Base-by-base conservation (phyloP, 2,113 vertebrate genomes). In the Chionodraco myersi region DNA sequence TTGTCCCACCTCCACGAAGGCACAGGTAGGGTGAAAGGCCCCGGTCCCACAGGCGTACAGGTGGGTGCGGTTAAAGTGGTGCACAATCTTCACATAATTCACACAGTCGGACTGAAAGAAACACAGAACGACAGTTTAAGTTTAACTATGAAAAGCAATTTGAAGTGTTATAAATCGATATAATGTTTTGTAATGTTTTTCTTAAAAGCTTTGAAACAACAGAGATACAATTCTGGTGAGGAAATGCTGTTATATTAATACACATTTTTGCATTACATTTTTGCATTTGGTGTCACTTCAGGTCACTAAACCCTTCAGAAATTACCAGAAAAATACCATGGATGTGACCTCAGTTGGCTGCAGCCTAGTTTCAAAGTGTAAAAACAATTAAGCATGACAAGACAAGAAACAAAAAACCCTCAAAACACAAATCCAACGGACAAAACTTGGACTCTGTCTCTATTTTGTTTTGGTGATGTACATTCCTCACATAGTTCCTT, bases 81-180 rank as follows among this genome's bases (percentile, higher is more conserved):
- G 98, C 52, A 99, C 93, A 30, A 99, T 85, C 93, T 99, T 99
- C 92, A 99, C 95, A 0, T 98, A 99, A 90, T 99, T 99, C 93
- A 99, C 97, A 84, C 98, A 99, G 88, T 99, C 98, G 0, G 93
- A 95, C 98, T 99, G 91, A 59, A 82, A 77, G 49, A 67, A 13
- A 77, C 21, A 82, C 30, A 84, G n/a, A 71, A 14, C 44, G 4
- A 72, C 18, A 54, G 1, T 49, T 41, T 72, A 5, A 30, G 45
- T 76, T 67, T 41, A 7, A 41, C 5, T 41, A 41, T 8, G 6
- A 41, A 41, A 8, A 8, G 36, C 36, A 36, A 36, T 36, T 7
- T 8, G 6, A 41, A 41, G 5, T 6, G 36, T 41, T 41, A 41
- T 6, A 41, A 41, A 41, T 41, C 36, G 6, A 41, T 41, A 41